Evolutionary conservation across 2,797 vertebrate species (phyloP), one percentile per base, ranked within the genome.

Genomic region (Sebastes elongatus): DNA sequence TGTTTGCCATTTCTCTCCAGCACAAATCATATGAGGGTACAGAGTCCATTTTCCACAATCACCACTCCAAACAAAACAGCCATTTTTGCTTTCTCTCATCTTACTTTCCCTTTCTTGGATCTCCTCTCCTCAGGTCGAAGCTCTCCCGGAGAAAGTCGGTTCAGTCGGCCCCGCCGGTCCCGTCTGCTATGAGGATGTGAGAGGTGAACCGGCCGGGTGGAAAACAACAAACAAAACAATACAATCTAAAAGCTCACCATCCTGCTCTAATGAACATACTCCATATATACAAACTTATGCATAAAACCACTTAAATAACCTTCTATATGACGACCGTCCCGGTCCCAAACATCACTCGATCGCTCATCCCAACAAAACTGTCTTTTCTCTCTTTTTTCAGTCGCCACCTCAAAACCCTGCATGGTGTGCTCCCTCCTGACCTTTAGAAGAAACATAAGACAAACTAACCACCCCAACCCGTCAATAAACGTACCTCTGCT

Each of bases 121-220:
- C 27, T 73, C 38, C 32, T 75, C 22, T 65, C 61, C 22, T 56
- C 92, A 99, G 99, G 92, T 99, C 99, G 85, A 99, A 99, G 91
- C 96, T 99, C 49, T 99, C 98, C 86, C 96, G 98, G 88, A 97
- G 98, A 94, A 98, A 98, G 96, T 97, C 97, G 60, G 92, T 96
- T 30, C 98, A 98, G 95, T 97, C 97, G 60, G 94, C 94, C 22
- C 97, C 97, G 90, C 94, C 97, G 61, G 94, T 94, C 22, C 97
- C 97, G 90, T 94, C 97, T 60, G 96, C 96, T 35, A 97, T 97
- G 96, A 96, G 97, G 96, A 98, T 99, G 96, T 99, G 96, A 98
- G 89, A 87, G 73, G 80, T 62, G 69, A 84, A 83, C 61, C 53
- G 28, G 55, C 77, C 63, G 42, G 74, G 68, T 55, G 81, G 88